Conservation (phyloP, 2,113 vertebrate genomes). For the Etheostoma spectabile region DNA sequence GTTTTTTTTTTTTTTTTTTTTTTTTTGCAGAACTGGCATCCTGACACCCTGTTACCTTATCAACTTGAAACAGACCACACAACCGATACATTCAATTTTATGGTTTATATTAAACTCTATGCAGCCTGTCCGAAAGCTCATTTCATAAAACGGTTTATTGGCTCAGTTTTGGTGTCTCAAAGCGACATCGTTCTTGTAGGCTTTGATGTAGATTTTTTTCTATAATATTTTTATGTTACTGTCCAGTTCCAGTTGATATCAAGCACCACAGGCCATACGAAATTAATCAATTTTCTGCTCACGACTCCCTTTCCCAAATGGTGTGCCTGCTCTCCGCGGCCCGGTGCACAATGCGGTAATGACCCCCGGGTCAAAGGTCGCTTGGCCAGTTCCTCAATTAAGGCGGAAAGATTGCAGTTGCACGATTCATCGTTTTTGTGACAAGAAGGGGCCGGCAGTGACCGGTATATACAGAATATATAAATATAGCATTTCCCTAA, state of each 20-base stretch:
- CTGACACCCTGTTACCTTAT: conserved; percentile 60
- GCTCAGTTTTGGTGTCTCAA: conserved; percentile 35
- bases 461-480: conserved; percentile 45
- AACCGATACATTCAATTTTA: conserved; percentile 53
- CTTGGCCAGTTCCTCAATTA: conserved; percentile 81
- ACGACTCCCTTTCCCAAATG: conserved; percentile 64
- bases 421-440: conserved; percentile 65
- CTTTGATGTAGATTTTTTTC: conserved; percentile 44
- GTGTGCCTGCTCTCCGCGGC: conserved; percentile 63
- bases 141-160: conserved; percentile 54
- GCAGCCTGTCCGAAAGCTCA: conserved; percentile 34
- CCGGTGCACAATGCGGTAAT: conserved; percentile 79
- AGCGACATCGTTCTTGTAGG: neutral
- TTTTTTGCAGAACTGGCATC: conserved; percentile 24
- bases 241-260: conserved; percentile 58
- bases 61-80: conserved; percentile 65
- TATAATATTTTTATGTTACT: conserved; percentile 25
- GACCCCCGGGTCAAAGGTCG: conserved; percentile 83
- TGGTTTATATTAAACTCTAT: conserved; percentile 61
- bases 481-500: conserved; percentile 16
- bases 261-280: conserved; percentile 48
- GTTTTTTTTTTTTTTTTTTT: neutral
- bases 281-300: conserved; percentile 75
- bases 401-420: conserved; percentile 79
- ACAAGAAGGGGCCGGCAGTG: conserved; percentile 60